Base-by-base conservation (phyloP, 2,113 vertebrate genomes). In the Bubalus kerabau region DNA sequence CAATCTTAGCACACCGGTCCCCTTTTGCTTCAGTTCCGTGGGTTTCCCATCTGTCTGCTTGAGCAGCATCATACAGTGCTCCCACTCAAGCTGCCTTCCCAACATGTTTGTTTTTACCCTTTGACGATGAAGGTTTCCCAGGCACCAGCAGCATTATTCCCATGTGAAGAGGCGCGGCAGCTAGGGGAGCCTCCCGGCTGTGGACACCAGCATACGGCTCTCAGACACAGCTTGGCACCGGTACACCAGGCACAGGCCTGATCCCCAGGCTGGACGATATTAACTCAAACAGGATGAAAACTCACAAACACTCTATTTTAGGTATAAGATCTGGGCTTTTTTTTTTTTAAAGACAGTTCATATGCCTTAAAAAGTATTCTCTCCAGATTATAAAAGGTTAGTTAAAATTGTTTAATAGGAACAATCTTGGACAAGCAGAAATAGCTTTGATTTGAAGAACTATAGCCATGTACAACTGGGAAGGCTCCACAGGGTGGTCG, bases 381-480 rank as follows among this genome's bases (percentile, higher is more conserved):
- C 93, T 97, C 86, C 96, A 98, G 98, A 98, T 98, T 98, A 99
- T 91, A 99, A 99, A 99, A 99, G 96, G 94, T 94, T 91, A 98
- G 96, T 98, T 91, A 98, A 98, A 99, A 98, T 21, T 87, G 46
- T 96, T 97, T 96, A 95, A 98, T 62, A 96, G 0, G 87, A 98
- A 98, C 80, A 71, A 97, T 13, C 88, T 89, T 56, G 90, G 96
- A 97, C 87, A 98, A 98, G 98, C 95, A 96, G 98, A 90, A 98
- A 97, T 13, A 95, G 97, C 98, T 98, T 67, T 94, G 97, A 95
- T 90, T 85, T 96, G 12, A 67, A 98, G 98, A 95, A 82, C 71
- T 82, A 97, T 0, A 96, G 97, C 82, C 95, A 98, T 28, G 40
- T 32, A 97, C 15, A 46, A 52, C 46, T 8, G 91, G 91, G 96